Evolutionary conservation across 1,140 invertebrate species (phyloP).

Genomic region (Temnothorax curvispinosus): DNA sequence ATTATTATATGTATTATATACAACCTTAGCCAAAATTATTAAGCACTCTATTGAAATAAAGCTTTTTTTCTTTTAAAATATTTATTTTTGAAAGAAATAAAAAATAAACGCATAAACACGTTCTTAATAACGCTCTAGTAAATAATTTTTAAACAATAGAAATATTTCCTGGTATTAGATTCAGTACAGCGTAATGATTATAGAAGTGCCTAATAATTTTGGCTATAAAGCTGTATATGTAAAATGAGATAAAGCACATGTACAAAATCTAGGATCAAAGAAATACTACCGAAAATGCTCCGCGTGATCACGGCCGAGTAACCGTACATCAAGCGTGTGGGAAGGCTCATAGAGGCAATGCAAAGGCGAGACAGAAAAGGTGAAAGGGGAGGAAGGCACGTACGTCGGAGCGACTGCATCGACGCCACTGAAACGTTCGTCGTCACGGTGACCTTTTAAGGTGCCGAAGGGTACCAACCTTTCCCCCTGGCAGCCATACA

Average conservation of each 20-base stretch:
- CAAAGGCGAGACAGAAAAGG: background rate
- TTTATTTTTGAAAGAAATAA: too few relatives aligned
- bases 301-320: slow-evolving; percentile 7
- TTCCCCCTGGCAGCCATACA: slow-evolving; percentile 4
- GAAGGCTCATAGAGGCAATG: slow-evolving; percentile 34
- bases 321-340: slow-evolving; percentile 43
- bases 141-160: too few relatives aligned
- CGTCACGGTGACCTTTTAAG: slow-evolving; percentile 68
- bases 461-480: slow-evolving; percentile 71
- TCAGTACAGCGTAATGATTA: too few relatives aligned
- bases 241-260: too few relatives aligned
- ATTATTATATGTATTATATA: background rate
- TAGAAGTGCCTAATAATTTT: too few relatives aligned
- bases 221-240: too few relatives aligned
- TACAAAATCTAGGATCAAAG: background rate
- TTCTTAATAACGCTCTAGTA: too few relatives aligned
- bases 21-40: too few relatives aligned
- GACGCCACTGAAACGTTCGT: slow-evolving; percentile 42
- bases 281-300: slow-evolving; percentile 19
- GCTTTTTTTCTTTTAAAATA: too few relatives aligned
- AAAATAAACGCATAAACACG: too few relatives aligned
- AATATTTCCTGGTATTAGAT: too few relatives aligned
- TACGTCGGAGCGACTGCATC: slow-evolving; percentile 19
- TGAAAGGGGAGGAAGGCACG: slow-evolving; percentile 37
- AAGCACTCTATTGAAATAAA: too few relatives aligned